Evolutionary conservation across 2,797 vertebrate genomes (phyloP).

Genomic region (Sciurus carolinensis): DNA sequence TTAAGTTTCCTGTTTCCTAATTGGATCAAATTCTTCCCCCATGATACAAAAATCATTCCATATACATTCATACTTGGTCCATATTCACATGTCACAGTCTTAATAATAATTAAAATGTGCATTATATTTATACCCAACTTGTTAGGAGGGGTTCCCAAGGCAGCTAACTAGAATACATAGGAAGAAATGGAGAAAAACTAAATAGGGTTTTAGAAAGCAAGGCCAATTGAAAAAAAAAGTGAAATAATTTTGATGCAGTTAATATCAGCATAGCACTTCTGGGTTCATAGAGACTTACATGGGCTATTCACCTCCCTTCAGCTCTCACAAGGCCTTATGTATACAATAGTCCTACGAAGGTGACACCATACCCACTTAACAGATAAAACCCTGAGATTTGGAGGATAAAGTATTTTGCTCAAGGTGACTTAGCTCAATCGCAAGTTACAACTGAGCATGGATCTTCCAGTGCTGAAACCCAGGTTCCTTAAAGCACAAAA

Average conservation of each 20-base stretch:
- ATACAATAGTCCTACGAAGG: not conserved
- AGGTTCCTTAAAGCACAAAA: not conserved
- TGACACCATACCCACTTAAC: not conserved
- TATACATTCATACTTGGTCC: not conserved
- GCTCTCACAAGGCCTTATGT: not conserved
- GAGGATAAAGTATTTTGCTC: not conserved
- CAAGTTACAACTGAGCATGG: not conserved
- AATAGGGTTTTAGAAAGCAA: not conserved
- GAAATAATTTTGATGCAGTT: not conserved
- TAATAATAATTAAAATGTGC: not conserved
- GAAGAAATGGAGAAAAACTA: not conserved
- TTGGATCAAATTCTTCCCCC: not conserved
- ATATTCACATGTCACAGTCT: not conserved
- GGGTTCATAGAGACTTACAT: not conserved
- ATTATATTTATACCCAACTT: not conserved
- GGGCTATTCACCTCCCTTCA: not conserved
- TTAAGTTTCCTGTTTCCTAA: conserved; percentile 8
- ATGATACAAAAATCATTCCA: not conserved
- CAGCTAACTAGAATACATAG: not conserved
- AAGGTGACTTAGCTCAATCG: not conserved
- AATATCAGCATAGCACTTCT: not conserved
- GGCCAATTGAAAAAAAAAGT: not conserved
- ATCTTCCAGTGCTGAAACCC: not conserved
- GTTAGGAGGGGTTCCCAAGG: not conserved
- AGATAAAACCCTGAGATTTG: not conserved